Evolutionary conservation across 1,140 invertebrate genomes (phyloP).

Genomic region (Megalopta genalis): DNA sequence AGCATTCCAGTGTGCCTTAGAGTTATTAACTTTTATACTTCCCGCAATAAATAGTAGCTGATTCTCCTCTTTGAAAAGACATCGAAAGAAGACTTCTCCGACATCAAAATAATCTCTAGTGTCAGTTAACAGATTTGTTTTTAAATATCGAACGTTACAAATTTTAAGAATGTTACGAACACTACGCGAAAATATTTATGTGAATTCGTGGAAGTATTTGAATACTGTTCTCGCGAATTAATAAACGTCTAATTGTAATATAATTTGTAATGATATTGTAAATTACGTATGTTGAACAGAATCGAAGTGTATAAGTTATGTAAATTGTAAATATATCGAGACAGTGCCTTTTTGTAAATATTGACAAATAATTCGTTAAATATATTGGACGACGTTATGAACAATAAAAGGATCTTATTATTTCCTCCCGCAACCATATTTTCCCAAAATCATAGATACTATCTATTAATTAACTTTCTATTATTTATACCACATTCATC

Average conservation of each 20-base stretch:
- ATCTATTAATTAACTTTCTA: background rate
- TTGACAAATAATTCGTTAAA: conserved; percentile 70
- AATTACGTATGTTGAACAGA: conserved; percentile 23
- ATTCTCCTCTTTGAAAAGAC: background rate
- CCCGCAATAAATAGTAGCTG: background rate
- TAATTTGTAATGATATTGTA: conserved; percentile 38
- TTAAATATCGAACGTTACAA: background rate
- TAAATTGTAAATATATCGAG: background rate
- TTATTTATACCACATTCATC: too few species aligned
- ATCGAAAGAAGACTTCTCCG: background rate
- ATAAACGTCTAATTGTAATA: conserved; percentile 2
- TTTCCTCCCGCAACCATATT: background rate
- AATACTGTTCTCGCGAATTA: background rate
- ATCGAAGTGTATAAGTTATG: background rate
- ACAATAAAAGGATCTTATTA: conserved; percentile 43
- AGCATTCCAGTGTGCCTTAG: conserved; percentile 43
- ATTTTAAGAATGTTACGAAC: conserved; percentile 24
- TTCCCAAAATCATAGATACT: background rate
- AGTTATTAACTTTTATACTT: background rate
- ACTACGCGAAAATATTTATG: conserved; percentile 17
- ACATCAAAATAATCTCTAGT: background rate
- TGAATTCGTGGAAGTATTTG: background rate
- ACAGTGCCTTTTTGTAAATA: conserved; percentile 67
- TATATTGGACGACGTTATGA: conserved; percentile 72
- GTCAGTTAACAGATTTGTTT: background rate